phyloP scores from a whole-genome alignment of 2,797 vertebrate genomes.

The Macrochelys suwanniensis region DNA sequence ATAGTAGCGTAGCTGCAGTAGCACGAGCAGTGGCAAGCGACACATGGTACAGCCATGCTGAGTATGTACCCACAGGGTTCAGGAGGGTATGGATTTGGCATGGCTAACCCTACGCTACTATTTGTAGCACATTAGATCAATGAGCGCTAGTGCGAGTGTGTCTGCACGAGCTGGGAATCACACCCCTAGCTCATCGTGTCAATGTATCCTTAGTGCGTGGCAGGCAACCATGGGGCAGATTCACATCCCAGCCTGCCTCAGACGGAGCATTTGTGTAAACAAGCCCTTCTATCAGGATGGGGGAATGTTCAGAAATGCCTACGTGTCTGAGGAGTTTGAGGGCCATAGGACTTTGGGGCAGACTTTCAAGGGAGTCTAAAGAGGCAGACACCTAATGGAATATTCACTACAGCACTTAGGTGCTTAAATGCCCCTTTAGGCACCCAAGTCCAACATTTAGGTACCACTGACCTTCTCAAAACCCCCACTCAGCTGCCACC shows the following conservation, averaged over 20 bases:
- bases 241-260: neutral
- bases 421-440: neutral
- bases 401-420: neutral
- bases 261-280: neutral
- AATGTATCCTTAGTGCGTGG: neutral
- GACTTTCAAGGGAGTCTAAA: neutral
- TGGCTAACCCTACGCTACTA: no score
- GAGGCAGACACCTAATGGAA: neutral
- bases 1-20: no score
- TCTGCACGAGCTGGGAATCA: no score
- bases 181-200: no score
- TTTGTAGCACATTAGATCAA: no score
- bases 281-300: neutral
- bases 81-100: no score
- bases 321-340: neutral
- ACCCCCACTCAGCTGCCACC: neutral
- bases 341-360: neutral
- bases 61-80: no score
- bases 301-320: neutral
- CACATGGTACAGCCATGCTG: no score
- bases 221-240: neutral
- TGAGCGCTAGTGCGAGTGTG: no score
- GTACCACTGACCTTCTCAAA: neutral
- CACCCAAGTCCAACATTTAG: neutral
- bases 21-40: no score